These are phyloP conservation scores for Pipistrellus pipistrellus DNA, from an alignment of 2,797 vertebrate genomes.

Conservation along the genomic window DNA sequence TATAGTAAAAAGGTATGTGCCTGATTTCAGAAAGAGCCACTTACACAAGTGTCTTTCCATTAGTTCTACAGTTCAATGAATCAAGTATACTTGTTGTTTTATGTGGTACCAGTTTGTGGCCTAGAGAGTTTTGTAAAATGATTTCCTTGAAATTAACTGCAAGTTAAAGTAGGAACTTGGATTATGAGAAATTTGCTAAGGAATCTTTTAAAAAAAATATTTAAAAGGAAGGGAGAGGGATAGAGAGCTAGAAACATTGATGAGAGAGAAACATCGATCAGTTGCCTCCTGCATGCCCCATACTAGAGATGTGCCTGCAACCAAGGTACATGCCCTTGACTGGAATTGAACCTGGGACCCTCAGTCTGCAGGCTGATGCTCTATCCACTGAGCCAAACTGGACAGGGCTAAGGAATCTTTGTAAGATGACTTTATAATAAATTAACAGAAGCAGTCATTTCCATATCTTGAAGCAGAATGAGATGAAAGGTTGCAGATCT, in stretches of 20 bases:
- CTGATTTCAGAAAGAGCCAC: slow-evolving; percentile 30
- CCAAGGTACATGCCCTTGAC: too few species aligned
- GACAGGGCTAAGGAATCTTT: neutral
- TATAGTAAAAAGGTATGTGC: neutral
- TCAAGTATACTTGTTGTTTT: slow-evolving; percentile 12
- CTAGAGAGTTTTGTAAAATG: slow-evolving; percentile 41
- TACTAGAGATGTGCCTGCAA: too few species aligned
- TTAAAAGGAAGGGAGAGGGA: too few species aligned
- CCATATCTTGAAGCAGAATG: slow-evolving; percentile 19
- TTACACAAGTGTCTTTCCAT: neutral
- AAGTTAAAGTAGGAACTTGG: slow-evolving; percentile 17
- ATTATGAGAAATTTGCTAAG: neutral
- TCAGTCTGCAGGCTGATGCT: too few species aligned
- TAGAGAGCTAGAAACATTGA: too few species aligned
- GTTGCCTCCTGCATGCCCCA: too few species aligned
- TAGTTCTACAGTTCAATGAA: neutral
- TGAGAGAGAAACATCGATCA: too few species aligned
- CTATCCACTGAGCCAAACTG: too few species aligned
- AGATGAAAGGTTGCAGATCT: neutral
- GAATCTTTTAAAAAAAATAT: neutral
- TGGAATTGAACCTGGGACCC: too few species aligned
- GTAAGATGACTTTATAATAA: slow-evolving; percentile 21
- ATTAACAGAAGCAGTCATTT: slow-evolving; percentile 16
- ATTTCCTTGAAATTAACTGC: neutral
- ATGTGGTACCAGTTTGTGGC: neutral